Evolutionary conservation across 2,888 invertebrate species (phyloP).

Genomic region (Notodonta dromedarius): DNA sequence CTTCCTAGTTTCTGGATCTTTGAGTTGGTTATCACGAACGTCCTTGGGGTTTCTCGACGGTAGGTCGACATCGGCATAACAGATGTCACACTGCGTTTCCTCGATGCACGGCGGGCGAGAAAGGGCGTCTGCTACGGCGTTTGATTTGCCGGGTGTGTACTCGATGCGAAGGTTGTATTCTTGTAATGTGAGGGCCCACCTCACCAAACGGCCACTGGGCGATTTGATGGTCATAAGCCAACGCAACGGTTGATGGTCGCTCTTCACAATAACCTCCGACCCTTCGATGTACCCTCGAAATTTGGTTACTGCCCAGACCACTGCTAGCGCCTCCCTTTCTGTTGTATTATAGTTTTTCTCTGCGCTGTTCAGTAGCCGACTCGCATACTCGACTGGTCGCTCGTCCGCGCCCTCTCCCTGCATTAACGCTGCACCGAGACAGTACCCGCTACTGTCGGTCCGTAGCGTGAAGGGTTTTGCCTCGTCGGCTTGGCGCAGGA

Average conservation of each 20-base stretch:
- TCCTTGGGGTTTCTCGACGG: background rate
- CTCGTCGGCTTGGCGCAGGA: constrained; percentile 14
- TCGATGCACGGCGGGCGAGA: background rate
- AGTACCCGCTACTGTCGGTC: constrained; percentile 18
- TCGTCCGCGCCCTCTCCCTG: constrained; percentile 17
- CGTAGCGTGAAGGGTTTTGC: constrained; percentile 7
- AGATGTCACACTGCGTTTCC: background rate
- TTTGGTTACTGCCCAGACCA: constrained; percentile 11
- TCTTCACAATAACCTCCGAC: background rate
- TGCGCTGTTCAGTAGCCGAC: constrained; percentile 4
- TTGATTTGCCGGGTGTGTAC: constrained; percentile 7
- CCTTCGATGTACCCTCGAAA: constrained; percentile 13
- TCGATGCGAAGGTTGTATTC: constrained; percentile 4
- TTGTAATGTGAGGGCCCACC: constrained; percentile 10
- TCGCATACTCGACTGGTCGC: constrained; percentile 12
- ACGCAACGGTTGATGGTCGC: constrained; percentile 12
- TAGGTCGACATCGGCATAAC: background rate
- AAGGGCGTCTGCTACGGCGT: constrained; percentile 8
- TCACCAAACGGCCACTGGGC: constrained; percentile 8
- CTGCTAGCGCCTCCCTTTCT: constrained; percentile 9
- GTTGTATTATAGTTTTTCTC: constrained; percentile 12
- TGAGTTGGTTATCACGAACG: background rate
- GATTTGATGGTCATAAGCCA: constrained; percentile 11
- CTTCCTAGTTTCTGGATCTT: constrained; percentile 4
- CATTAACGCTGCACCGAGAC: constrained; percentile 23